Conservation (phyloP, 2,113 vertebrate genomes). For the Empidonax alnorum region DNA sequence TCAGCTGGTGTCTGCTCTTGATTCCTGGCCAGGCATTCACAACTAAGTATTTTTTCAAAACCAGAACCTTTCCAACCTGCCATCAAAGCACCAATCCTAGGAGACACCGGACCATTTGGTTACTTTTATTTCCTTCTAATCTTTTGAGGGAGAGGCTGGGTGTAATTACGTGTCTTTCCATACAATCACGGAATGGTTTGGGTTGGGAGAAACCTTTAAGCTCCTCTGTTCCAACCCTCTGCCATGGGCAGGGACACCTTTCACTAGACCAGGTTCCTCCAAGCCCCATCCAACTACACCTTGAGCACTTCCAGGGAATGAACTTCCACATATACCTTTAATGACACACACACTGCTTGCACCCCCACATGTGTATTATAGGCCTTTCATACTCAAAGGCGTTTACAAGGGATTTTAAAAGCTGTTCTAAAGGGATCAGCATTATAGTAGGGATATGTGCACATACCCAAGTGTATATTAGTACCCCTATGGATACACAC, state of each 20-base stretch:
- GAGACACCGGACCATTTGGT: rapidly evolving
- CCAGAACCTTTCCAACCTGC: not conserved
- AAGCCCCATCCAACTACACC: not conserved
- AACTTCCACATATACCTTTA: not conserved
- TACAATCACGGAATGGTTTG: not conserved
- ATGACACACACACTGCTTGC: not conserved
- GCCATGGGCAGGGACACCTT: not conserved
- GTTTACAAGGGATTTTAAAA: not conserved
- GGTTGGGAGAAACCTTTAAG: not conserved
- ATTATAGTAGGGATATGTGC: not conserved
- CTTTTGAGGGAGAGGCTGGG: rapidly evolving
- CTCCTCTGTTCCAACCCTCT: not conserved
- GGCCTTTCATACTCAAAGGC: not conserved
- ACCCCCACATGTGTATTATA: rapidly evolving
- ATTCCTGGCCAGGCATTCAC: not conserved
- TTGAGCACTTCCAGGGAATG: not conserved
- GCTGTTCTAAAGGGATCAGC: not conserved
- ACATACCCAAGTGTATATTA: not conserved
- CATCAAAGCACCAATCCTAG: rapidly evolving
- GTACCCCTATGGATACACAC: rapidly evolving
- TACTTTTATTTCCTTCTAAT: not conserved
- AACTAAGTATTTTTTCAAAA: not conserved
- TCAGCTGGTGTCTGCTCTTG: not conserved
- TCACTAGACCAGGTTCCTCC: not conserved
- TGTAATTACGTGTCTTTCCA: not conserved